These are phyloP conservation scores for Bubalus kerabau DNA, from an alignment of 2,113 vertebrate genomes.

Conservation along the genomic window DNA sequence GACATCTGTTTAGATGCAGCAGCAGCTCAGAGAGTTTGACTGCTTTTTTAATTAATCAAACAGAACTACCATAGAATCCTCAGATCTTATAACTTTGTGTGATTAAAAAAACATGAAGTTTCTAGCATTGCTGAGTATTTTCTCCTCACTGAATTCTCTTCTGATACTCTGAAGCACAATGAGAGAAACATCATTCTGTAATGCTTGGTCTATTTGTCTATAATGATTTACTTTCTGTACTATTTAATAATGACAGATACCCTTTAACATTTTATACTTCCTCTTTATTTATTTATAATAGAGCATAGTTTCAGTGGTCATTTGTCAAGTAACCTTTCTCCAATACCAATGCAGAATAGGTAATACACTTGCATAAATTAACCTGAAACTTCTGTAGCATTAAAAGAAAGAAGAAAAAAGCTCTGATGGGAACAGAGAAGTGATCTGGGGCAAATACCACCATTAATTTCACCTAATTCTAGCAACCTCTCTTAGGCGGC, in stretches of 20 bases:
- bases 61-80: background rate
- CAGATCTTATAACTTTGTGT: background rate
- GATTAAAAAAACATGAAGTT: background rate
- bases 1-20: background rate
- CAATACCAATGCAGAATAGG: background rate
- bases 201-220: background rate
- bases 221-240: background rate
- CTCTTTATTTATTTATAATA: conserved; percentile 34
- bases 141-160: background rate
- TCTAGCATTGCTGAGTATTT: background rate
- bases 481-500: background rate
- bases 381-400: background rate
- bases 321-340: conserved; percentile 29
- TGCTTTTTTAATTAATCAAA: background rate
- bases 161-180: background rate
- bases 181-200: background rate
- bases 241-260: background rate
- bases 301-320: background rate
- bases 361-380: background rate
- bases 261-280: conserved; percentile 25
- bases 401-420: background rate
- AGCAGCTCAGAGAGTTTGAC: background rate
- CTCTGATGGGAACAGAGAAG: background rate
- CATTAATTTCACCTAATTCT: background rate
- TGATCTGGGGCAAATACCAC: background rate